Evolutionary conservation across 2,888 invertebrate species (phyloP), one percentile per base, ranked within the genome.

Genomic region (Carcina quercana): DNA sequence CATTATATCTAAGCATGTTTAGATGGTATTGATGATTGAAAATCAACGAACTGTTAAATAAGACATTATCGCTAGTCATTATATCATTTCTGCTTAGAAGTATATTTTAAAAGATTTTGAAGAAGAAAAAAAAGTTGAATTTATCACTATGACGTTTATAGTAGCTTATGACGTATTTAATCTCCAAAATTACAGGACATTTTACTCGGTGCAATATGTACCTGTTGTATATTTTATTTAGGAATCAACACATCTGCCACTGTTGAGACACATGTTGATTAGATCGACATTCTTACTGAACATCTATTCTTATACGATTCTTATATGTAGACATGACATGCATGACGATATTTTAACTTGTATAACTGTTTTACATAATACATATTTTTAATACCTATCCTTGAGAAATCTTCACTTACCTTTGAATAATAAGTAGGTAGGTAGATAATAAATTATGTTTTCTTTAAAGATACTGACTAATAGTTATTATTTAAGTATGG

Each of bases 31-130:
- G 55, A 57, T 53, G 56, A 48, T 50, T 57, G 45, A 50, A 54
- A 61, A 71, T 78, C 78, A 79, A 75, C 74, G 69, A 78, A 74
- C 61, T 72, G 68, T 69, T 62, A 47, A 64, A 56, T 59, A 64
- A 63, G 66, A 69, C 65, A 61, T 67, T 65, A 61, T 59, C 64
- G 66, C 78, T 76, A 79, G 78, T 80, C 76, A 75, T 66, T 59
- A 50, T 61, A 64, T 62, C 45, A 50, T 48, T 47, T 57, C 58
- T 60, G 58, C 61, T 66, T 63, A 49, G 50, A 57, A 50, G 46
- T 17, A 5, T 17, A 17, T 5, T 17, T 17, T 53, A 60, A 50
- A 42, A 40, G 46, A 47, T 45, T 46, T 42, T 37, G 49, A 28
- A 35, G 24, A 19, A 14, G 10, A 43, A 40, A 47, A 47, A 29